Evolutionary conservation across 1,140 invertebrate genomes (phyloP), one percentile per base, ranked within the genome.

Genomic region (Drosophila obscura): DNA sequence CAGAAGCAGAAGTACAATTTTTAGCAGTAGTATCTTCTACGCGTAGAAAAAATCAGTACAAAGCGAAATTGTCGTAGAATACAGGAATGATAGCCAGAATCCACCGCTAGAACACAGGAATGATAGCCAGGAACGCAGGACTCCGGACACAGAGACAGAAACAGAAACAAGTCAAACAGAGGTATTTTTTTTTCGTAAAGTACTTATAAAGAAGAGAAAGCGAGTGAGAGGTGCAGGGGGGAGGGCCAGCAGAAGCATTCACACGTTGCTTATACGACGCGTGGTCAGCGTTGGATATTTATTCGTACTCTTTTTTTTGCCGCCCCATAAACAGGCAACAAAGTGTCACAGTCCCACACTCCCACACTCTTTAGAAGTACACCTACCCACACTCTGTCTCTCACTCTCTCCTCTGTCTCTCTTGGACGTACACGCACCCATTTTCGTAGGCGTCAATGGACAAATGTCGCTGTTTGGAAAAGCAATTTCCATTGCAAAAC

Each of bases 401-500:
- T 39, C 9, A 1, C 35, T 13, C 35, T 39, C 9, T 35, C 9
- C 9, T 35, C 22, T 24, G 2, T 4, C 22, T 39, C 11, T 39
- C 35, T 13, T 39, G 11, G 35, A 13, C 11, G 11, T 8, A 50
- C 35, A 77, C 74, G 64, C 51, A 71, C 57, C 26, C 65, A 77
- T 71, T 71, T 71, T 71, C 71, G 75, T 75, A 77, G 75, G 75
- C 72, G 75, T 77, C 57, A 57, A 75, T 61, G 51, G 56, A 61
- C 57, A 35, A 49, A 13, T 60, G 72, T 65, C 56, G 60, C 60
- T 61, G 11, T 75, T 75, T 53, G 72, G 41, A 52, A 78, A 78
- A 78, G 75, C 75, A 78, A 78, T 78, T 78, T 78, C 71, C 75
- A 78, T 78, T 78, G 64, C 72, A 65, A 64, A 63, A 24, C 11